Evolutionary conservation across 2,888 invertebrate species (phyloP), one percentile per base, ranked within the genome.

Genomic region (Shargacucullia verbasci): DNA sequence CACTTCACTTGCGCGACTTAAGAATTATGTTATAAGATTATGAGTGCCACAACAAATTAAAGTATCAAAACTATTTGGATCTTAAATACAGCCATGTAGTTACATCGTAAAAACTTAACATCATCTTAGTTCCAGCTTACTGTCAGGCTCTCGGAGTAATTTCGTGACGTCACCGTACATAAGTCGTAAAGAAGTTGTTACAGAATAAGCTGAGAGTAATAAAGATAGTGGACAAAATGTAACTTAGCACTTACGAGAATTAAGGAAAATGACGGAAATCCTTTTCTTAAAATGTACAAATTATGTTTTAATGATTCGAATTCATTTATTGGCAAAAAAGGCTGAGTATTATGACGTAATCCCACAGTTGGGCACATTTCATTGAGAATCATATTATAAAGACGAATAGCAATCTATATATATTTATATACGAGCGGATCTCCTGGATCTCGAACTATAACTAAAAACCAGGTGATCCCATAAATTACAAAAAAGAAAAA

Each of bases 141-240:
- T 33, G 41, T 34, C 29, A 27, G 48, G 39, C 52, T 55, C 50
- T 57, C 34, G 13, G 71, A 46, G 74, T 66, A 70, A 73, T 70
- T 70, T 56, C 14, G 44, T 29, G 52, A 58, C 73, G 47, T 61
- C 61, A 71, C 59, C 58, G 59, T 49, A 66, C 55, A 49, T 53
- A 49, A 60, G 62, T 73, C 70, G 74, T 73, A 73, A 70, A 73
- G 56, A 70, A 62, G 59, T 65, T 70, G 54, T 54, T 54, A 46
- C 35, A 25, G 15, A 48, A 46, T 59, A 68, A 56, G 44, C 43
- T 54, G 38, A 58, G 49, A 40, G 59, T 57, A 57, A 52, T 73
- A 69, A 63, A 70, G 73, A 59, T 54, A 53, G 44, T 62, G 65
- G 73, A 41, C 66, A 62, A 50, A 73, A 60, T 73, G 55, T 53